A percentile compares a stretch with the other conserved stretches of the same genome.
Conservation (phyloP, 2,113 vertebrate genomes). For the Stercorarius parasiticus region DNA sequence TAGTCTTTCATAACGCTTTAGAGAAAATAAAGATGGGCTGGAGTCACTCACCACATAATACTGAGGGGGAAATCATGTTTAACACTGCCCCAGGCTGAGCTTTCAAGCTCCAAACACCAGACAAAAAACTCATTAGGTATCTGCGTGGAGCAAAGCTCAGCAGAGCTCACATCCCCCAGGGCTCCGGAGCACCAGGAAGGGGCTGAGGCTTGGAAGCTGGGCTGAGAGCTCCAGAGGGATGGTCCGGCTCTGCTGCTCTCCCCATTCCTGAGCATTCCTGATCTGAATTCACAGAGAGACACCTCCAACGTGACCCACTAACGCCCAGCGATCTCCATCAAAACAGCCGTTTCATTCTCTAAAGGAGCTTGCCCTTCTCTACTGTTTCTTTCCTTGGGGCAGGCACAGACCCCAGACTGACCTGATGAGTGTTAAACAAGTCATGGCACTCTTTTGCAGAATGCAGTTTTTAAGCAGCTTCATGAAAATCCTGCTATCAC, state of each 20-base stretch:
- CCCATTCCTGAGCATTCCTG: background rate
- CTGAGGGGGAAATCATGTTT: background rate
- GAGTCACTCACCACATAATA: background rate
- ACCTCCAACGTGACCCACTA: rapidly evolving
- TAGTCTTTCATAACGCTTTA: constrained; percentile 9
- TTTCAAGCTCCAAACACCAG: background rate
- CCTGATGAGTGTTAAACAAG: background rate
- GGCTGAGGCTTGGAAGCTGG: background rate
- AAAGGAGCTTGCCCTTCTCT: background rate
- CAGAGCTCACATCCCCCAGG: background rate
- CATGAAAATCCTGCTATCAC: background rate
- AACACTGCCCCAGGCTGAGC: background rate
- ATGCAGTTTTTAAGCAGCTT: background rate
- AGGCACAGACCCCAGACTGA: background rate
- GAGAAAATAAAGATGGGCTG: constrained; percentile 9
- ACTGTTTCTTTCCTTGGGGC: background rate
- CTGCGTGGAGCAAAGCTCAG: background rate
- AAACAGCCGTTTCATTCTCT: background rate
- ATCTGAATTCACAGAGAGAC: background rate
- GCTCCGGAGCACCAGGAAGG: rapidly evolving
- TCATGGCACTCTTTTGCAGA: background rate
- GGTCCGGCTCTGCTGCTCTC: background rate
- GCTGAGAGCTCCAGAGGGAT: background rate
- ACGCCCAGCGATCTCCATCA: background rate
- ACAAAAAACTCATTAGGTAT: background rate